Base-by-base conservation (phyloP, 2,113 vertebrate genomes). In the Cebidichthys violaceus region DNA sequence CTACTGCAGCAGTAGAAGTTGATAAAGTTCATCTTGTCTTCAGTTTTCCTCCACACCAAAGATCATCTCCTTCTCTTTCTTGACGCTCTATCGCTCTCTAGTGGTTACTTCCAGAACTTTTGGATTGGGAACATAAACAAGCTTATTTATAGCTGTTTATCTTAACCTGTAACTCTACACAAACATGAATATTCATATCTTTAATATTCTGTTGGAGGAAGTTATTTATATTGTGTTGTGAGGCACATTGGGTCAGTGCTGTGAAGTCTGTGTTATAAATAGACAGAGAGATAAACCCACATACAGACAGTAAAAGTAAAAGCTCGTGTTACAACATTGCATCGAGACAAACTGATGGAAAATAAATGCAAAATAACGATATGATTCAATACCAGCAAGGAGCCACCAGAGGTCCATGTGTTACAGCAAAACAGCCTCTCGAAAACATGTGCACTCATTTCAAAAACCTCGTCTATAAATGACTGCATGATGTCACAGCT, bases 371-470 rank as follows among this genome's bases (percentile, higher is more conserved):
- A 60, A 73, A 67, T 15, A 18, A 24, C 10, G 20, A 1, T 11
- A 6, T 54, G 11, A 27, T 50, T 71, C 77, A 90, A 15, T 86
- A 75, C 37, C 81, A 77, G 18, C 0, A 64, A 43, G 9, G n/a
- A 70, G 67, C 86, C 86, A 88, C 77, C 72, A 90, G 86, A 88
- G 86, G 86, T 86, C 86, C 22, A 61, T 61, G 52, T 79, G 60
- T 45, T 31, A 54, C 60, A 77, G 47, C 24, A 76, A 6, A 55
- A 45, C 41, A 15, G 14, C 9, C 22, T 68, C 24, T 43, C 20
- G 37, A 2, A 33, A 18, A 47, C n/a, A 1, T 43, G 1, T 9
- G 39, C 7, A 27, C 4, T 1, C 43, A 45, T 24, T 67, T 17
- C 0, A 55, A 66, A 43, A 41, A 22, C 15, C 2, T 33, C 1